Percentiles rank a stretch among this genome's conserved stretches.
Conservation (phyloP, 2,113 vertebrate species). For the Anthoscopus minutus region DNA sequence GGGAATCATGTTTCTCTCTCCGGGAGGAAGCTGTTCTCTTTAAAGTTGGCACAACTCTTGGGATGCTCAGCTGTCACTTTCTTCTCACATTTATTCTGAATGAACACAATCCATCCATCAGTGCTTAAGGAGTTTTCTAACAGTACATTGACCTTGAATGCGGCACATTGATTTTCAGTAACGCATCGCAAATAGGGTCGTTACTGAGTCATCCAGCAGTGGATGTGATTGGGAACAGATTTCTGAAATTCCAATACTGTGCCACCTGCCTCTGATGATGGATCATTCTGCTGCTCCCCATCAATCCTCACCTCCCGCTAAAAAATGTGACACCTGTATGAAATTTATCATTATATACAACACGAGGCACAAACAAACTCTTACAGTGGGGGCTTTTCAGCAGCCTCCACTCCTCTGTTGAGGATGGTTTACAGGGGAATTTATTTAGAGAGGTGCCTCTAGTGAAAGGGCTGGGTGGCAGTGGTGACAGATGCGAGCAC, state of each 20-base stretch:
- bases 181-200: conserved; percentile 85
- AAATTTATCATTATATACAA: conserved; percentile 86
- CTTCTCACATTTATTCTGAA: conserved; percentile 80
- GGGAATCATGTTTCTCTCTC: conserved; percentile 9
- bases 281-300: conserved; percentile 82
- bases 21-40: conserved; percentile 56
- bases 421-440: conserved; percentile 50
- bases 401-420: conserved; percentile 12
- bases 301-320: conserved; percentile 83
- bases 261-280: conserved; percentile 91
- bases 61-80: conserved; percentile 81
- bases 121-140: conserved; percentile 94
- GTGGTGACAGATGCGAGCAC: conserved; percentile 64
- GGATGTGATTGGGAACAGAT: conserved; percentile 91
- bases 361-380: conserved; percentile 52
- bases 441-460: conserved; percentile 56
- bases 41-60: conserved; percentile 61
- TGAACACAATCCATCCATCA: conserved; percentile 89
- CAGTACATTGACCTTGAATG: conserved; percentile 99
- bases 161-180: conserved; percentile 95
- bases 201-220: conserved; percentile 85
- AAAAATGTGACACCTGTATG: conserved; percentile 84
- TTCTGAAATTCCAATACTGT: conserved; percentile 92
- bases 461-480: neutral
- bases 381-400: conserved; percentile 63